Base-by-base conservation (phyloP, 2,888 invertebrate genomes). In the Eupeodes latifasciatus region DNA sequence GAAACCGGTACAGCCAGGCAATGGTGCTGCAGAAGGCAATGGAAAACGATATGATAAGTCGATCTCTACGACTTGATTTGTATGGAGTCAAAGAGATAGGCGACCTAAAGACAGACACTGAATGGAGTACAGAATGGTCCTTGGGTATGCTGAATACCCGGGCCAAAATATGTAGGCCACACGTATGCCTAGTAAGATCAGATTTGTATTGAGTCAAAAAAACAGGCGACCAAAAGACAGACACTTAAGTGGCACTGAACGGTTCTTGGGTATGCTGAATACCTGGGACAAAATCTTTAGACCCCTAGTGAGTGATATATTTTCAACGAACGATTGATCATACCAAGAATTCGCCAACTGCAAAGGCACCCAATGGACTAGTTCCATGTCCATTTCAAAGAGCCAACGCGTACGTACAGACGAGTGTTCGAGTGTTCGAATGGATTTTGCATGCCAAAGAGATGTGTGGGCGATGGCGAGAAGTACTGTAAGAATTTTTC, bases 401-500 rank as follows among this genome's bases (percentile, higher is more conserved):
- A n/a, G n/a, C n/a, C n/a, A n/a, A n/a, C n/a, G n/a, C n/a, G n/a
- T n/a, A n/a, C n/a, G n/a, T n/a, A n/a, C n/a, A n/a, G n/a, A n/a
- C n/a, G n/a, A n/a, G n/a, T n/a, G n/a, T n/a, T n/a, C 91, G 95
- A 96, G 90, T 97, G 97, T 91, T 94, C 94, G 49, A 97, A 97
- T 92, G 97, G 97, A 0, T 95, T 96, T 61, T 97, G 97, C 92
- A 96, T 97, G 88, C 96, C 96, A 81, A 95, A 95, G 89, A 94
- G 95, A 19, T 97, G 97, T 96, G 94, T 96, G 6, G 97, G 97
- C 92, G 97, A 97, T 91, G 96, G 96, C 0, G 97, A 97, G 91
- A 96, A 96, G 92, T 97, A 97, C 92, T 97, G 97, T 91, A 96
- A 96, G 74, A 97, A 97, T 91, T 96, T 95, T 91, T 96, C 97